Base-by-base conservation (phyloP, 2,797 vertebrate species). In the Hydrocynus forskahlii region DNA sequence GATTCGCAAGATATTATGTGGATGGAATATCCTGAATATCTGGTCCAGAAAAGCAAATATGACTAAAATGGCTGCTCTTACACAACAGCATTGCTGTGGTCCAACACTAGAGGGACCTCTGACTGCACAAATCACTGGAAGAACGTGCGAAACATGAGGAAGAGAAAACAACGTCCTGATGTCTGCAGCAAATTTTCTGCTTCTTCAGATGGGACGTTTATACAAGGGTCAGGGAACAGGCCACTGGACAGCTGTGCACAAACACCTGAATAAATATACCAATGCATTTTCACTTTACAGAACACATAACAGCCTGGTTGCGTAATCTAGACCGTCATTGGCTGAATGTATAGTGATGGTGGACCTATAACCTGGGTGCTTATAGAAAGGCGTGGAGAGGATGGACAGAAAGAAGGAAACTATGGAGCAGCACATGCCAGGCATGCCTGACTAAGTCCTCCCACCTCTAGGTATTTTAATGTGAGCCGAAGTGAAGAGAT, bases 41-140 rank as follows among this genome's bases (percentile, higher is more conserved):
- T n/a, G n/a, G n/a, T n/a, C n/a, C n/a, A 35, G 10, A 29, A 14
- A 5, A 14, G 13, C 54, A 19, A 67, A n/a, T 17, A 45, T 7
- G 29, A 43, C 13, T 43, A 73, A 73, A 79, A 73, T 64, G 78
- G 78, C 48, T 80, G 68, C 35, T 60, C 0, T 2, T 38, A 25
- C 14, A n/a, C 7, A 48, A 68, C 0, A 43, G 43, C 55, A 81
- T 17, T 69, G 16, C 55, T 14, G 25, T 6, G 7, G 1, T 40
- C 6, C 13, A 52, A 69, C 79, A 81, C 72, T 12, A 81, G 79
- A 76, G 64, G 73, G 79, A 8, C 72, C 72, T 7, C 57, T 19
- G 48, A n/a, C 2, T 50, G 29, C 43, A 52, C 38, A 23, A 25
- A 72, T 55, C 12, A 55, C 23, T 35, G 55, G 48, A 5, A 54